These are phyloP conservation scores for Chloebia gouldiae DNA, from an alignment of 2,113 vertebrate species.

Conservation along the genomic window DNA sequence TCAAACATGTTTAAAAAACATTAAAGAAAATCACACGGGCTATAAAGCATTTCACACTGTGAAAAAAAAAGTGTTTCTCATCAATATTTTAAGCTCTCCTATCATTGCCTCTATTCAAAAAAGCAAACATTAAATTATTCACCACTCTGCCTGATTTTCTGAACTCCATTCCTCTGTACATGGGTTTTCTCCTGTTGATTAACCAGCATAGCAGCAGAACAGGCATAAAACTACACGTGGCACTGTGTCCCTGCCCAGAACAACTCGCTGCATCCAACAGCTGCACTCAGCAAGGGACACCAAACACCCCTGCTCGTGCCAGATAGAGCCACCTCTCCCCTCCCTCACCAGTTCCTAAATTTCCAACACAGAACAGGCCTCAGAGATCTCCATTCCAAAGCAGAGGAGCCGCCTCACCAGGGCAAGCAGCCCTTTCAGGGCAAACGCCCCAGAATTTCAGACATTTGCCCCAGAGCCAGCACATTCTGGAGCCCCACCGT, in stretches of 20 bases:
- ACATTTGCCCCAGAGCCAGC: rapidly evolving
- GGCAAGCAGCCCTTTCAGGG: background rate
- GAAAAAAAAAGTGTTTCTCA: slow-evolving; percentile 6
- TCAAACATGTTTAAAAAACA: slow-evolving; percentile 7
- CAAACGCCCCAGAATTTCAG: background rate
- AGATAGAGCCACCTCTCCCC: background rate
- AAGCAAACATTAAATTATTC: slow-evolving; percentile 68
- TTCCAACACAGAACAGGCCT: background rate
- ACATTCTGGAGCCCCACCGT: rapidly evolving
- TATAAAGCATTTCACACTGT: slow-evolving; percentile 35
- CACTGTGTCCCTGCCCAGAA: rapidly evolving
- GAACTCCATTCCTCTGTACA: background rate
- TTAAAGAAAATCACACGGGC: slow-evolving; percentile 20
- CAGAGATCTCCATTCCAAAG: background rate
- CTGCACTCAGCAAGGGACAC: rapidly evolving
- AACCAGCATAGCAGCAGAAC: background rate
- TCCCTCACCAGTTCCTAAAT: background rate
- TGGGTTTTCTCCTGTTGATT: slow-evolving; percentile 16
- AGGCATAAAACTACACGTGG: background rate
- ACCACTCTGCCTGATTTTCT: slow-evolving; percentile 32
- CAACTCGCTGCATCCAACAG: rapidly evolving
- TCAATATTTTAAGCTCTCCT: slow-evolving; percentile 61
- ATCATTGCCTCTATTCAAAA: slow-evolving; percentile 19
- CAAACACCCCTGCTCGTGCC: rapidly evolving
- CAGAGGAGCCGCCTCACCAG: background rate